Evolutionary conservation across 2,888 invertebrate genomes (phyloP), one percentile per base, ranked within the genome.

Genomic region (Endomychus coccineus): DNA sequence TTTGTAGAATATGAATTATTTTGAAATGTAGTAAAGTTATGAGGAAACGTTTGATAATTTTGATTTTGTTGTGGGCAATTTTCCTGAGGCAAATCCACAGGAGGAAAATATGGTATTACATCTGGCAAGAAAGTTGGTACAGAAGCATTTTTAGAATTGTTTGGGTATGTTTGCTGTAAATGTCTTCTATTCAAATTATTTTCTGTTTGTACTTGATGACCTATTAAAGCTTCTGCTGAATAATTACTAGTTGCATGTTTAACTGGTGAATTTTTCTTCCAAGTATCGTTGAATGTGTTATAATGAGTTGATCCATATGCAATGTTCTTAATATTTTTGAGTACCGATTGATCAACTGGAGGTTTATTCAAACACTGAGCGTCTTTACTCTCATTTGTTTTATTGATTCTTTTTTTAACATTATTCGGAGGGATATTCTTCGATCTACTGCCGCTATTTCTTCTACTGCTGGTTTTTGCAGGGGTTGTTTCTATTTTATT

Each of bases 211-310:
- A 50, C 46, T 36, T 61, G 60, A 38, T 61, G 59, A 2, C 64
- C 60, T 12, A 67, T 66, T 27, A 67, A 46, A 13, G 66, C 64
- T 47, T 67, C 67, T 1, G 67, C 66, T 2, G 66, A 64, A 46
- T 67, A 67, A 50, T 53, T 66, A 34, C 57, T 64, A 1, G 60
- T 51, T n/a, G 15, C 50, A 40, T 36, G 51, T 60, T 45, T 58
- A 59, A 25, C 43, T 40, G n/a, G n/a, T 15, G 37, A 24, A 30
- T 51, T 49, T 15, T 52, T 45, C 29, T 40, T 50, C 37, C 54
- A 55, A n/a, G 35, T 37, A 23, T 48, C 52, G 34, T 46, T 46
- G 40, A 47, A 54, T 24, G 6, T 32, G 34, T 36, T 32, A 16
- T 16, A 29, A 23, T 19, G 35, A 11, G 19, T 13, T 10, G 32